Conservation (phyloP, 1,140 invertebrate species). For the Ericerus pela region DNA sequence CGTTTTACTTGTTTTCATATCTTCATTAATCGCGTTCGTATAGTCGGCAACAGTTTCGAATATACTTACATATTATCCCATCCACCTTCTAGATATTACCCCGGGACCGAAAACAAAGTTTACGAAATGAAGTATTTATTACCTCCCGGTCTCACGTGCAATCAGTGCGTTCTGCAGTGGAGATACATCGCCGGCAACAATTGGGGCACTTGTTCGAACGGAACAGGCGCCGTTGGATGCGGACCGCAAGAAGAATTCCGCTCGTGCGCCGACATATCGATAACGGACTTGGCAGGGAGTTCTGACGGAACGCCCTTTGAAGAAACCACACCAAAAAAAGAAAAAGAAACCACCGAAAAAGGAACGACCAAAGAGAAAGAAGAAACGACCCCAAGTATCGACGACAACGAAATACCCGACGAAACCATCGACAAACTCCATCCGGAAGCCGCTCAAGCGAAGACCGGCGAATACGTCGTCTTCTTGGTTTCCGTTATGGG, state of each 20-base stretch:
- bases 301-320: constrained; percentile 26
- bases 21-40: too few relatives aligned
- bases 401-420: constrained; percentile 22
- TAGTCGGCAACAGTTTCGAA: neutral
- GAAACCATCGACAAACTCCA: constrained; percentile 17
- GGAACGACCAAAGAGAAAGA: constrained; percentile 15
- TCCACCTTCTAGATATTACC: constrained; percentile 41
- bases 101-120: constrained; percentile 55
- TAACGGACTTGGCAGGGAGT: constrained; percentile 37
- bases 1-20: too few relatives aligned
- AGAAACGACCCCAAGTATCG: constrained; percentile 19
- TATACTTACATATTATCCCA: neutral
- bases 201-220: constrained; percentile 57
- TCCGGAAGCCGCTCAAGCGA: constrained; percentile 20
- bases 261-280: constrained; percentile 64
- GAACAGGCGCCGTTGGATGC: constrained; percentile 56
- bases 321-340: constrained; percentile 13
- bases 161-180: constrained; percentile 69
- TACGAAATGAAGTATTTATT: constrained; percentile 58
- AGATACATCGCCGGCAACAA: constrained; percentile 64
- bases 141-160: constrained; percentile 49
- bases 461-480: constrained; percentile 26
- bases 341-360: constrained; percentile 21
- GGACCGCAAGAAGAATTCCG: constrained; percentile 77
- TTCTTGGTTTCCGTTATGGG: constrained; percentile 32